phyloP scores from a whole-genome alignment of 2,888 invertebrate species.

The Lingula anatina region DNA sequence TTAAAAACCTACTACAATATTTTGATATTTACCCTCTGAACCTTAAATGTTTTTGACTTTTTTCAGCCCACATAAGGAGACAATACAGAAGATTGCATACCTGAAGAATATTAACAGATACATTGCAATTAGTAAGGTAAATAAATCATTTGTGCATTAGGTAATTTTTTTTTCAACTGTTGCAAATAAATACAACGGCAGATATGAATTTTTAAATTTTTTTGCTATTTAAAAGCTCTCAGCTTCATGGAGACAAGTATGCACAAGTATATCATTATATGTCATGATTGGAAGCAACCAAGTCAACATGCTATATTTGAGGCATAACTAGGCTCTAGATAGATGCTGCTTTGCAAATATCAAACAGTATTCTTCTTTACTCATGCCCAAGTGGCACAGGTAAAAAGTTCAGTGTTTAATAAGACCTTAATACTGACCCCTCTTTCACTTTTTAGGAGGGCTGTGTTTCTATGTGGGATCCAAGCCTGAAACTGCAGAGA shows the following conservation, averaged over 20 bases:
- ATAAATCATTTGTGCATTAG: slow-evolving; percentile 46
- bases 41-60: slow-evolving; percentile 2
- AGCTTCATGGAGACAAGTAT: too few relatives aligned
- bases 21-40: too few relatives aligned
- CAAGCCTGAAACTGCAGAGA: slow-evolving; percentile 40
- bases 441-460: slow-evolving; percentile 44
- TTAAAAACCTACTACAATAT: neutral
- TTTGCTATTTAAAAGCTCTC: too few relatives aligned
- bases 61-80: slow-evolving; percentile 50
- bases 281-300: too few relatives aligned
- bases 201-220: too few relatives aligned
- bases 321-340: too few relatives aligned
- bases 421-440: neutral
- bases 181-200: too few relatives aligned
- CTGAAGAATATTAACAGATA: slow-evolving; percentile 48
- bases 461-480: slow-evolving; percentile 46
- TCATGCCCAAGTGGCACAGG: too few relatives aligned
- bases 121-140: slow-evolving; percentile 48
- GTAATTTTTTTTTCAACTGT: slow-evolving; percentile 45
- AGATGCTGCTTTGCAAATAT: too few relatives aligned
- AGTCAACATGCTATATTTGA: too few relatives aligned
- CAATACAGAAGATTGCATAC: slow-evolving; percentile 42
- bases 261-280: too few relatives aligned
- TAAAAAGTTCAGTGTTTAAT: neutral
- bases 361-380: too few relatives aligned